A percentile compares a stretch with the other conserved stretches of the same genome.
Evolutionary conservation across 2,888 invertebrate genomes (phyloP).

Genomic region (Napeogenes inachia): DNA sequence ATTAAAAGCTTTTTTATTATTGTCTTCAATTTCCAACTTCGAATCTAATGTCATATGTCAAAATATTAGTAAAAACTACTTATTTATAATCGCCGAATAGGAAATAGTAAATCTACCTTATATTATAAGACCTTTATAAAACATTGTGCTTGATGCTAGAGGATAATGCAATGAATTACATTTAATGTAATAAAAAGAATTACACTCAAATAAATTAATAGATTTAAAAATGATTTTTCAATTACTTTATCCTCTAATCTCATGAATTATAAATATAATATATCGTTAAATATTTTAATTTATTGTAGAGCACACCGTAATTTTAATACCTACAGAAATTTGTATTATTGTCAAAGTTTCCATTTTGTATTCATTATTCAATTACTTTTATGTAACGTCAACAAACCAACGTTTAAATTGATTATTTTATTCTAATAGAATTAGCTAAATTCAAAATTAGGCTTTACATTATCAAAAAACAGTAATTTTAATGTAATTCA

Average conservation of each 20-base stretch:
- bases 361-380: constrained; percentile 27
- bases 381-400: too few species aligned
- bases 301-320: constrained; percentile 49
- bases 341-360: constrained; percentile 50
- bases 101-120: constrained; percentile 6
- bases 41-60: not conserved
- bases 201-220: not conserved
- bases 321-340: constrained; percentile 27
- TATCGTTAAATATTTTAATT: constrained; percentile 26
- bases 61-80: not conserved
- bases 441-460: not conserved
- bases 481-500: not conserved
- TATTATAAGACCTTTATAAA: not conserved
- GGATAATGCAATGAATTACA: not conserved
- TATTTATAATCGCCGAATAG: not conserved
- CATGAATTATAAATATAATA: not conserved
- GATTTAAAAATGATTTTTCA: not conserved
- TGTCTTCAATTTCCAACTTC: not conserved
- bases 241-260: not conserved
- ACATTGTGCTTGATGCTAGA: not conserved
- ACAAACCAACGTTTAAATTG: constrained; percentile 13
- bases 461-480: constrained; percentile 7
- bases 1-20: constrained; percentile 3
- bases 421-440: constrained; percentile 14
- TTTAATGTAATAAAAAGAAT: not conserved